Conservation (phyloP, 2,888 invertebrate genomes). For the Dioctria rufipes region DNA sequence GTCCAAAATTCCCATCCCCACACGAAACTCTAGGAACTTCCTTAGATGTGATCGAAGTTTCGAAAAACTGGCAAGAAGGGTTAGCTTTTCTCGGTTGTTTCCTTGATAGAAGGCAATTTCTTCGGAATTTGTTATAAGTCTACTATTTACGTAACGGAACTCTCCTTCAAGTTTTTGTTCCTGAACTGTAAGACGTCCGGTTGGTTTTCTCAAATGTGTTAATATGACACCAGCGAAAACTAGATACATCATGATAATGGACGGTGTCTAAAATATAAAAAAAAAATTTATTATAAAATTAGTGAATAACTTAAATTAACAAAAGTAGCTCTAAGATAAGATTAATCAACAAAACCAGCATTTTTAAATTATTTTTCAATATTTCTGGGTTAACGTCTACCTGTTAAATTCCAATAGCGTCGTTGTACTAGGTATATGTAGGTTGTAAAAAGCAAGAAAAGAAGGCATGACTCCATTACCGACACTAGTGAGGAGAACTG, state of each 20-base stretch:
- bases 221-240: constrained; percentile 88
- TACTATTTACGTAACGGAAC: constrained; percentile 95
- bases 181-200: constrained; percentile 88
- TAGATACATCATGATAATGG: constrained; percentile 89
- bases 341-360: too few species aligned
- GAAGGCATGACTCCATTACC: too few species aligned
- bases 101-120: constrained; percentile 85
- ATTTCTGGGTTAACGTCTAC: too few species aligned
- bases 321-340: too few species aligned
- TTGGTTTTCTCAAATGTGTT: constrained; percentile 89
- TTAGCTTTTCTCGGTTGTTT: constrained; percentile 89
- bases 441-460: too few species aligned
- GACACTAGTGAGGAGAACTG: too few species aligned
- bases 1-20: constrained; percentile 94
- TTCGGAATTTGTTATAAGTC: constrained; percentile 97
- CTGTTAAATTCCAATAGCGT: too few species aligned
- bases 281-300: not conserved
- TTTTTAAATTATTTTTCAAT: too few species aligned
- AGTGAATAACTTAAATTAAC: too few species aligned
- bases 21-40: constrained; percentile 90
- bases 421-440: too few species aligned
- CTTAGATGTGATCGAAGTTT: constrained; percentile 89
- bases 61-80: constrained; percentile 89
- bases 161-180: constrained; percentile 99
- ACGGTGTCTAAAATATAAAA: constrained; percentile 80